Evolutionary conservation across 2,797 vertebrate species (phyloP).

Genomic region (Xiphophorus birchmanni): DNA sequence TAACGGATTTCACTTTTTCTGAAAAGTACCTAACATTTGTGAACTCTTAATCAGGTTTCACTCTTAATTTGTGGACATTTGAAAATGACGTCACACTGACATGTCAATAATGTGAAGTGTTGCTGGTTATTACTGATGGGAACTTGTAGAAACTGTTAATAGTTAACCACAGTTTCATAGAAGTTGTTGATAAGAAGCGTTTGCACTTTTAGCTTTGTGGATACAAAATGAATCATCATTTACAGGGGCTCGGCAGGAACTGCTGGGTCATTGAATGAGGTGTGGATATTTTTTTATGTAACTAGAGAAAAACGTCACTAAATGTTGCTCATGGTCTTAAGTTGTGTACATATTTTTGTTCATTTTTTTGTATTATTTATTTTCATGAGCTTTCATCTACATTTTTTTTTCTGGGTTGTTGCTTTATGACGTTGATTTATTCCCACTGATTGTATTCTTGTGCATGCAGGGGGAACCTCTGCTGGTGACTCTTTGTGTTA

Average conservation of each 20-base stretch:
- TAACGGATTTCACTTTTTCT: conserved; percentile 6
- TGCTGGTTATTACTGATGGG: conserved; percentile 10
- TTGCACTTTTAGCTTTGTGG: conserved; percentile 60
- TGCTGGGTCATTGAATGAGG: conserved; percentile 40
- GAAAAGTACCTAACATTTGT: not conserved
- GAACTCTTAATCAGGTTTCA: not conserved
- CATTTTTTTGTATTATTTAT: conserved; percentile 91
- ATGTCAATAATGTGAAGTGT: not conserved
- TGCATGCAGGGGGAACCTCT: conserved; percentile 70
- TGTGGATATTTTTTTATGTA: conserved; percentile 51
- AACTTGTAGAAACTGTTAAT: conserved; percentile 21
- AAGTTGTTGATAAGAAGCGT: conserved; percentile 33
- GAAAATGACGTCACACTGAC: not conserved
- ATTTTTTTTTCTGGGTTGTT: conserved; percentile 55
- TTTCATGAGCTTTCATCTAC: conserved; percentile 85
- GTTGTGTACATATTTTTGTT: conserved; percentile 76
- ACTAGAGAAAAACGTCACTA: conserved; percentile 51
- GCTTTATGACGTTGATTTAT: conserved; percentile 55
- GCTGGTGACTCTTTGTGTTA: conserved; percentile 67
- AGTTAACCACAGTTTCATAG: conserved; percentile 19
- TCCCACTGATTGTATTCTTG: conserved; percentile 37
- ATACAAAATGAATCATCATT: conserved; percentile 14
- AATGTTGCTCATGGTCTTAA: conserved; percentile 55
- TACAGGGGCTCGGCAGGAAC: conserved; percentile 27
- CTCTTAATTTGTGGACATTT: not conserved